Conservation (phyloP, 2,888 invertebrate species). For the Rhyacophila evoluta region DNA sequence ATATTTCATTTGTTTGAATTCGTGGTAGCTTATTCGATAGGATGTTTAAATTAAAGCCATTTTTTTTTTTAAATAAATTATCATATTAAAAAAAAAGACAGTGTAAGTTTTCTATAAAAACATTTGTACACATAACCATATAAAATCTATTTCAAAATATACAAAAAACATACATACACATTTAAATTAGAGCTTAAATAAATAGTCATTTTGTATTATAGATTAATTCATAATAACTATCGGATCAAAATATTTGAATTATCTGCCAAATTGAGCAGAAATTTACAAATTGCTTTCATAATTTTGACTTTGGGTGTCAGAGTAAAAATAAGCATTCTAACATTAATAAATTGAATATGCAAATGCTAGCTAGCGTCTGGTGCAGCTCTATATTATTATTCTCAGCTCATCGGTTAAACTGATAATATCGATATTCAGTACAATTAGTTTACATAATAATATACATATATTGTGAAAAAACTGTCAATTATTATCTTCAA, state of each 20-base stretch:
- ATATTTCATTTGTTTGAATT: not conserved
- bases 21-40: not conserved
- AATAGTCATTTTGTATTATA: conserved; percentile 1
- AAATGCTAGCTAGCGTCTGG: not conserved
- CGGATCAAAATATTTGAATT: not conserved
- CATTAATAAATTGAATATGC: not conserved
- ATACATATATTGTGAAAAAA: too few relatives aligned
- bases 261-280: conserved; percentile 1
- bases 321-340: not conserved
- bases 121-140: conserved; percentile 22
- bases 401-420: too few relatives aligned
- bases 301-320: not conserved
- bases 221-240: not conserved
- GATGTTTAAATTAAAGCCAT: not conserved
- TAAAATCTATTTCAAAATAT: conserved; percentile 24
- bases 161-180: conserved; percentile 16
- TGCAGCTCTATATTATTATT: not conserved
- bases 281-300: conserved; percentile 19
- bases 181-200: not conserved
- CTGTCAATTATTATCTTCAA: too few relatives aligned
- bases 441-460: too few relatives aligned
- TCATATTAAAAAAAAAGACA: not conserved
- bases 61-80: not conserved
- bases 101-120: conserved; percentile 15
- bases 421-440: too few relatives aligned